Evolutionary conservation across 64 coral and sea anemone genomes (phyloP).

Genomic region (Actinia tenebrosa): DNA sequence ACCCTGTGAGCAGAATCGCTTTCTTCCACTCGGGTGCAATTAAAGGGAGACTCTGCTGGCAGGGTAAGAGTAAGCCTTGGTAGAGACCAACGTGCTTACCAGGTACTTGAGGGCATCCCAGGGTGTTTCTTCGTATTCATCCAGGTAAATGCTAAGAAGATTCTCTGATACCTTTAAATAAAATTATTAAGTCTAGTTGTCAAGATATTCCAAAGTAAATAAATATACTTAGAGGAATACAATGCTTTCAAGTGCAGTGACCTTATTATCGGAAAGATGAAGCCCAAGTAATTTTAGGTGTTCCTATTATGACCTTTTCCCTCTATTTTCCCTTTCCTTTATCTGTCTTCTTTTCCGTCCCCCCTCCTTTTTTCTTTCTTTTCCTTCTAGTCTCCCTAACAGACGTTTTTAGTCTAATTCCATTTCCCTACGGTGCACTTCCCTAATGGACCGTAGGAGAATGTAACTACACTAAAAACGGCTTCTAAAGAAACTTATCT

Average conservation of each 20-base stretch:
- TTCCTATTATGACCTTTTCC: neutral
- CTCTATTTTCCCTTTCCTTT: neutral
- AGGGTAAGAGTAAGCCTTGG: neutral
- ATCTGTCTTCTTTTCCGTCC: too few relatives aligned
- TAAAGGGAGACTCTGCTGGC: too few relatives aligned
- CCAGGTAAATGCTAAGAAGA: constrained; percentile 92
- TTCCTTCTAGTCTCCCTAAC: neutral
- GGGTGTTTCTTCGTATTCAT: constrained; percentile 97
- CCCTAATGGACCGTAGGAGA: neutral
- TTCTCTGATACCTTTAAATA: constrained; percentile 85
- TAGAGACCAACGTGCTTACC: constrained; percentile 30
- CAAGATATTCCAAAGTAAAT: too few relatives aligned
- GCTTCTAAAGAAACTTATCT: too few relatives aligned
- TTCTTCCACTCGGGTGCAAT: too few relatives aligned
- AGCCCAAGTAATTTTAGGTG: neutral
- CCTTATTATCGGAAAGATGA: too few relatives aligned
- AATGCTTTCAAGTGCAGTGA: too few relatives aligned
- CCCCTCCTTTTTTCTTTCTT: neutral
- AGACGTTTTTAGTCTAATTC: too few relatives aligned
- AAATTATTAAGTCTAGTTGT: neutral
- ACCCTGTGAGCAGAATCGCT: too few relatives aligned
- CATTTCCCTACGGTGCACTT: neutral
- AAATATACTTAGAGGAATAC: too few relatives aligned
- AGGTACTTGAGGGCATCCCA: constrained; percentile 98
- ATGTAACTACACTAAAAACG: too few relatives aligned